Conservation (phyloP, 1,140 invertebrate genomes). For the Eurosta solidaginis region DNA sequence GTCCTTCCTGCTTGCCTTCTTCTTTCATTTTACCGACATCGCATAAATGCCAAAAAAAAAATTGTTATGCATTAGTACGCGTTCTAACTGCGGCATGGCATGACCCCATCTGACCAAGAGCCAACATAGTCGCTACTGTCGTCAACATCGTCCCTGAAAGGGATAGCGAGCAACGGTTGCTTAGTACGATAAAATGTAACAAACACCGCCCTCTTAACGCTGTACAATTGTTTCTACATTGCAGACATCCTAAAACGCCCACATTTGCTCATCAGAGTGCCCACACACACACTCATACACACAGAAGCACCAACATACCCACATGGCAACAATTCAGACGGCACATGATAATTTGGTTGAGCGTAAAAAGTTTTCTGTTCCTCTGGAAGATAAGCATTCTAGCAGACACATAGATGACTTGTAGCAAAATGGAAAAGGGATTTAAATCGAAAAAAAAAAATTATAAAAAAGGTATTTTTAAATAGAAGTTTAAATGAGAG, state of each 20-base stretch:
- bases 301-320: background rate
- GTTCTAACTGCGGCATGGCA: background rate
- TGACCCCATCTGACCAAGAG: slow-evolving; percentile 22
- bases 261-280: background rate
- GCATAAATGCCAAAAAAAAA: slow-evolving; percentile 17
- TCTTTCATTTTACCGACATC: background rate
- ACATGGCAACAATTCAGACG: background rate
- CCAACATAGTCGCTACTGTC: background rate
- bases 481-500: too few species aligned
- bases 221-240: background rate
- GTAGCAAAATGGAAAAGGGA: slow-evolving; percentile 26
- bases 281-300: background rate
- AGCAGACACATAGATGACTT: slow-evolving; percentile 21
- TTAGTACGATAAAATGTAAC: slow-evolving; percentile 22
- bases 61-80: background rate
- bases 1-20: background rate
- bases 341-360: background rate
- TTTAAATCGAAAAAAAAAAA: background rate
- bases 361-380: slow-evolving; percentile 20
- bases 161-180: background rate
- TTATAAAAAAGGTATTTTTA: too few species aligned
- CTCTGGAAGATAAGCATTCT: slow-evolving; percentile 25
- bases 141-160: background rate
- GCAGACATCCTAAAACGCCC: background rate
- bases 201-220: background rate